Evolutionary conservation across 2,113 vertebrate species (phyloP).

Genomic region (Campylomormyrus numenius): DNA sequence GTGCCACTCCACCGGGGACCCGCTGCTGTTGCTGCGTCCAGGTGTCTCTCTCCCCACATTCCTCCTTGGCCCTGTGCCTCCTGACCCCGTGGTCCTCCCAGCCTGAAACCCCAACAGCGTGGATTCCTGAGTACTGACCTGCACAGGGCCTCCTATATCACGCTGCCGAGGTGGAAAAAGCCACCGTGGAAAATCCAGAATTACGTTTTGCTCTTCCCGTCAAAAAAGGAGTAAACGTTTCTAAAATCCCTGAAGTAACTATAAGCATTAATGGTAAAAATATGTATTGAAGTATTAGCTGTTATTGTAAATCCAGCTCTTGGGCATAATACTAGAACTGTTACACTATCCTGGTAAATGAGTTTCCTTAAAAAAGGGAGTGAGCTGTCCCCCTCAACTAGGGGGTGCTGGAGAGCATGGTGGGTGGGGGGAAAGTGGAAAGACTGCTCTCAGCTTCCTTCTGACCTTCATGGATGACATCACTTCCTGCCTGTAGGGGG

Average conservation of each 20-base stretch:
- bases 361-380: background rate
- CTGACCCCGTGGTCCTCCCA: background rate
- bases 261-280: background rate
- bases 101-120: background rate
- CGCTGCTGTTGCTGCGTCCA: background rate
- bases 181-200: background rate
- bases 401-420: background rate
- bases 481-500: background rate
- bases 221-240: background rate
- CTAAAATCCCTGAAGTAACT: background rate
- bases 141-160: too few relatives aligned
- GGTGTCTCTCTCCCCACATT: background rate
- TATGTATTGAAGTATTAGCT: background rate
- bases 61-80: background rate
- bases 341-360: background rate
- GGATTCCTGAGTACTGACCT: constrained; percentile 3
- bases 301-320: background rate
- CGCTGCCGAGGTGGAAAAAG: background rate
- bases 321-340: background rate
- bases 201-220: background rate
- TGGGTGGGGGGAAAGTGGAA: background rate
- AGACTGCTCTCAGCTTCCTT: background rate
- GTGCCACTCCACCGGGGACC: too few relatives aligned
- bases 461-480: background rate
- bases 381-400: background rate